A percentile compares a stretch with the other conserved stretches of the same genome.
Evolutionary conservation across 2,888 invertebrate genomes (phyloP).

Genomic region (Catotricha subobsoleta): DNA sequence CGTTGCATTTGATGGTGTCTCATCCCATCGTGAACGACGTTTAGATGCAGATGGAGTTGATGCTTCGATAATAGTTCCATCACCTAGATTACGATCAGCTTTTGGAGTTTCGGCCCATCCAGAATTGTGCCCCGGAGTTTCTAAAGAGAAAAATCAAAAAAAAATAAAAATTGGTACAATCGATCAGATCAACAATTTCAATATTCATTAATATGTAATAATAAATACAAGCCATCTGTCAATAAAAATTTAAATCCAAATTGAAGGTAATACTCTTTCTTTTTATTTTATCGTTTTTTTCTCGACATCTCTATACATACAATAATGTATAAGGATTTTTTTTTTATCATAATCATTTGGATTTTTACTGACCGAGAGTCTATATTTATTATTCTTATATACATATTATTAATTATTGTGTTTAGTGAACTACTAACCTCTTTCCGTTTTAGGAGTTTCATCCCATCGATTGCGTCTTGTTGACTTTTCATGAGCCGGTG

Average conservation of each 20-base stretch:
- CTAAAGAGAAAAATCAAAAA: constrained; percentile 29
- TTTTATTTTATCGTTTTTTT: no score
- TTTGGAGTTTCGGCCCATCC: constrained; percentile 99
- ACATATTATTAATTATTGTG: constrained; percentile 4
- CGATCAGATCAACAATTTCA: no score
- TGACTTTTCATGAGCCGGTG: constrained; percentile 60
- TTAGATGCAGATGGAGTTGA: constrained; percentile 91
- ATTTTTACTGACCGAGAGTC: no score
- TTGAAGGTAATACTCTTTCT: no score
- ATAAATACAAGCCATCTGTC: no score
- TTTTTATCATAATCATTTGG: no score
- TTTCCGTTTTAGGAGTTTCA: constrained; percentile 94
- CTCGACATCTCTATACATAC: no score
- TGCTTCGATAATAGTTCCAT: constrained; percentile 56
- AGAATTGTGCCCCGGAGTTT: constrained; percentile 88
- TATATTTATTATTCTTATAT: no score
- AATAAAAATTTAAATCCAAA: no score
- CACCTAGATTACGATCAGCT: constrained; percentile 74
- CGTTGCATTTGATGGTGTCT: constrained; percentile 74
- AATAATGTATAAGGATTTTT: no score
- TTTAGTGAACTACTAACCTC: constrained; percentile 48
- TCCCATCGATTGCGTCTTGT: constrained; percentile 94
- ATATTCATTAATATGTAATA: no score
- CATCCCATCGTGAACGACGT: constrained; percentile 94
- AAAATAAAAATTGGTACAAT: constrained; percentile 5